Percentiles rank a stretch among this genome's conserved stretches.
Conservation (phyloP, 1,140 invertebrate species). For the Manduca sexta region DNA sequence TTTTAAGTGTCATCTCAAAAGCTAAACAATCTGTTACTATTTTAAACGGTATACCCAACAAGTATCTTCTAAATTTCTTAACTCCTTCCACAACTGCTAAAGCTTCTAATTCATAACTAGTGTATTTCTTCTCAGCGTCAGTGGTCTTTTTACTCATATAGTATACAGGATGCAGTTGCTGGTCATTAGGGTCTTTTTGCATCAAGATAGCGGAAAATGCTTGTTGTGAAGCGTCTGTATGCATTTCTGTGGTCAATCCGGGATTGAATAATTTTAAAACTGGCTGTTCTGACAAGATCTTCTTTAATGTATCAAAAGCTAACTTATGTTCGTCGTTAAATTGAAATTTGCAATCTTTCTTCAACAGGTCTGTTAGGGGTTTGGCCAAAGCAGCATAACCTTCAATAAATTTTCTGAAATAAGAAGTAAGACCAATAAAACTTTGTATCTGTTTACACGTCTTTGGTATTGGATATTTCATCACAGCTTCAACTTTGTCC, state of each 20-base stretch:
- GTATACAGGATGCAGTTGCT: constrained; percentile 18
- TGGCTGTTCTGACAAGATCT: constrained; percentile 14
- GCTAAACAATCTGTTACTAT: constrained; percentile 20
- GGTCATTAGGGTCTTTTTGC: constrained; percentile 11
- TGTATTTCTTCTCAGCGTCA: constrained; percentile 55
- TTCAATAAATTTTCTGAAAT: constrained; percentile 38
- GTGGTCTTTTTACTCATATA: constrained; percentile 33
- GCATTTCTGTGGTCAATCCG: constrained; percentile 22
- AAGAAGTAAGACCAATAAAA: constrained; percentile 44
- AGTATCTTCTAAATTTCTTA: constrained; percentile 51
- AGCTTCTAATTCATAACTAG: constrained; percentile 47
- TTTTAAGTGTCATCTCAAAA: constrained; percentile 36
- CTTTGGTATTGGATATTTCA: constrained; percentile 30
- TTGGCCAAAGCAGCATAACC: background rate
- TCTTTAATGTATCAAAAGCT: constrained; percentile 12
- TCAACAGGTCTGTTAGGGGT: constrained; percentile 2
- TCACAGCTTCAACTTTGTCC: constrained; percentile 36
- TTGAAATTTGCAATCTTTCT: background rate
- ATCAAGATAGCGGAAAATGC: constrained; percentile 37
- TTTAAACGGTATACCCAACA: constrained; percentile 14
- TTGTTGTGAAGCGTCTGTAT: constrained; percentile 33
- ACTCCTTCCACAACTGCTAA: constrained; percentile 46
- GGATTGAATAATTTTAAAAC: constrained; percentile 28
- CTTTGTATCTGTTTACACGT: constrained; percentile 32
- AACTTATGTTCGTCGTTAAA: background rate